Conservation (phyloP, 2,113 vertebrate species). For the Pavo muticus region DNA sequence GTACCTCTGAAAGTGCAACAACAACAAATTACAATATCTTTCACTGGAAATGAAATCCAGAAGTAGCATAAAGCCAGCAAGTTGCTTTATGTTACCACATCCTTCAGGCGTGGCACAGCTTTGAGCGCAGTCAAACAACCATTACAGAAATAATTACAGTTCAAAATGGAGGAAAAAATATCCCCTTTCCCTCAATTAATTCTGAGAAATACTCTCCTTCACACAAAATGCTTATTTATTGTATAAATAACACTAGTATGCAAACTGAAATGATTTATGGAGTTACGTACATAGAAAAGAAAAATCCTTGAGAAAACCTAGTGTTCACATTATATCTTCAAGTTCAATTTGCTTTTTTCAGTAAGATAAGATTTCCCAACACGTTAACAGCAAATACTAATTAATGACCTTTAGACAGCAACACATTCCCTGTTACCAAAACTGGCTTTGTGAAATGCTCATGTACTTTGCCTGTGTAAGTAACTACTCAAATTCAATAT, state of each 20-base stretch:
- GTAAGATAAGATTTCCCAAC: constrained; percentile 33
- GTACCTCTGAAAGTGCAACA: background rate
- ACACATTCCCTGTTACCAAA: constrained; percentile 9
- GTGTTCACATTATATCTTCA: background rate
- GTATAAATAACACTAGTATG: background rate
- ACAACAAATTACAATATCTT: background rate
- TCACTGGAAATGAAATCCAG: background rate
- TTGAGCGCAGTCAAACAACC: background rate
- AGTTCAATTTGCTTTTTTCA: constrained; percentile 29
- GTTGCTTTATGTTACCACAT: background rate
- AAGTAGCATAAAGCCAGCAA: background rate
- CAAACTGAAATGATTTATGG: background rate
- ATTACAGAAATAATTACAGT: background rate
- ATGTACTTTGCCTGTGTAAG: background rate
- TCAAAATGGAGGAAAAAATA: background rate
- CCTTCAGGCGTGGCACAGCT: background rate
- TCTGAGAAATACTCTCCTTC: background rate
- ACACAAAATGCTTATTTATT: background rate
- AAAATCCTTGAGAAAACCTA: constrained; percentile 2
- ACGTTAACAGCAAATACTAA: constrained; percentile 12
- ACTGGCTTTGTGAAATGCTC: constrained; percentile 53
- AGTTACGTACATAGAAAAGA: background rate
- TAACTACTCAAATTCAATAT: constrained; percentile 16
- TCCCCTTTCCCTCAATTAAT: background rate
- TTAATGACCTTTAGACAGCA: constrained; percentile 43